Evolutionary conservation across 2,888 invertebrate genomes (phyloP).

Genomic region (Fragum whitleyi): DNA sequence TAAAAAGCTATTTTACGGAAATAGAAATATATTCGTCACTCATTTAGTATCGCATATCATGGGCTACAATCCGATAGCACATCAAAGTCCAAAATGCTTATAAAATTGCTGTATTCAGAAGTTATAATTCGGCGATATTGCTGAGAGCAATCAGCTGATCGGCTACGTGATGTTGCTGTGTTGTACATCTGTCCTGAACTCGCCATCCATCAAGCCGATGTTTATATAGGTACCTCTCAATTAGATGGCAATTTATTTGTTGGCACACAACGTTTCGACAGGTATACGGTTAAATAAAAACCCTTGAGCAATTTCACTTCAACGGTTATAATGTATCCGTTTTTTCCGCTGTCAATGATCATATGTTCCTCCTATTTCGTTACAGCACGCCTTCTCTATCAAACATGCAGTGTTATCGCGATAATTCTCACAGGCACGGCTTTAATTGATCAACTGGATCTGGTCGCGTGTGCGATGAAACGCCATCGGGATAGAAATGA

Average conservation of each 20-base stretch:
- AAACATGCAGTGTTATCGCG: constrained; percentile 7
- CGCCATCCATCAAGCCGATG: constrained; percentile 11
- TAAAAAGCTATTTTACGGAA: too few relatives aligned
- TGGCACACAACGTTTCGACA: constrained; percentile 24
- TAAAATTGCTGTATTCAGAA: neutral
- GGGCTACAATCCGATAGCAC: too few relatives aligned
- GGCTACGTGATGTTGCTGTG: neutral
- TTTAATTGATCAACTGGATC: neutral
- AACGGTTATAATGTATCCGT: constrained; percentile 20
- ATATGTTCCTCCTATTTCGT: neutral
- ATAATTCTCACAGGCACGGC: constrained; percentile 2
- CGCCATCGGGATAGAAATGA: neutral
- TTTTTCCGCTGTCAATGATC: constrained; percentile 6
- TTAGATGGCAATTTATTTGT: constrained; percentile 22
- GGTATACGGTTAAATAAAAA: constrained; percentile 24
- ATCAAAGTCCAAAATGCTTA: neutral
- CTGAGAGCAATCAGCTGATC: constrained; percentile 14
- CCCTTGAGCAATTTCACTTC: constrained; percentile 31
- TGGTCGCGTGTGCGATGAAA: neutral
- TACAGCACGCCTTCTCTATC: neutral
- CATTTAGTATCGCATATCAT: too few relatives aligned
- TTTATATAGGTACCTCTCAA: constrained; percentile 26
- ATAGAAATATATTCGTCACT: too few relatives aligned
- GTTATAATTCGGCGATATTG: neutral
- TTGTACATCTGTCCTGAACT: neutral